Conservation (phyloP, 2,888 invertebrate genomes). For the Corythucha ciliata region DNA sequence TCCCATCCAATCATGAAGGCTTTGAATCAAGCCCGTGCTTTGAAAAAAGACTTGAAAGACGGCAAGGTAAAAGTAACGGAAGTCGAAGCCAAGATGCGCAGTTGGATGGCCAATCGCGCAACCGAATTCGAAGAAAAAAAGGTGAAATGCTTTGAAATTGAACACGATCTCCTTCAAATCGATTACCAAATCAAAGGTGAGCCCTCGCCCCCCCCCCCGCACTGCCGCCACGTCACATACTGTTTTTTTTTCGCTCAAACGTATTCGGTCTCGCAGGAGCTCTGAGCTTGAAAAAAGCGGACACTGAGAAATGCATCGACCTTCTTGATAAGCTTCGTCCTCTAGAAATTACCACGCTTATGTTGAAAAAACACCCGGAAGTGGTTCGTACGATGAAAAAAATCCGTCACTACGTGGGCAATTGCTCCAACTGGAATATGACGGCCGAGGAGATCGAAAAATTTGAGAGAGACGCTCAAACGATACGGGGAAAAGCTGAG, state of each 20-base stretch:
- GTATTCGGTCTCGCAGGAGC: too few relatives aligned
- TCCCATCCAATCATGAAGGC: too few relatives aligned
- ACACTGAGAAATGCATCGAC: slow-evolving; percentile 61
- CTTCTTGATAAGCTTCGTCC: slow-evolving; percentile 54
- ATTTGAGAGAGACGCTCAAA: slow-evolving; percentile 48
- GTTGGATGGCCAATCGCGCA: slow-evolving; percentile 21
- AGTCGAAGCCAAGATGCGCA: slow-evolving; percentile 15
- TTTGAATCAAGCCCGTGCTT: slow-evolving; percentile 51
- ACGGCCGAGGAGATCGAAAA: slow-evolving; percentile 48
- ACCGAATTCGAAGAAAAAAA: slow-evolving; percentile 17
- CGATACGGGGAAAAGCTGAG: slow-evolving; percentile 61
- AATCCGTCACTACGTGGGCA: slow-evolving; percentile 41
- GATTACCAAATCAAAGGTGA: slow-evolving; percentile 58
- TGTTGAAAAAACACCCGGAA: slow-evolving; percentile 72
- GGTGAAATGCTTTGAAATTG: slow-evolving; percentile 42
- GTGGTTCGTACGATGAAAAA: slow-evolving; percentile 68
- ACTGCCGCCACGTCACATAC: too few relatives aligned
- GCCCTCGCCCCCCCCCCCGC: too few relatives aligned
- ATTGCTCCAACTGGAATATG: slow-evolving; percentile 51
- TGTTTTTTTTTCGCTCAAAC: too few relatives aligned
- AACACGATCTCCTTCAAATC: slow-evolving; percentile 54
- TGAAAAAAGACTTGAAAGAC: slow-evolving; percentile 45
- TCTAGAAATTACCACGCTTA: slow-evolving; percentile 56
- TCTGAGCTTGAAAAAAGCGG: slow-evolving; percentile 57
- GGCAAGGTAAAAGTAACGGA: slow-evolving; percentile 43